These are phyloP conservation scores for Achlya flavicornis DNA, from an alignment of 2,888 invertebrate genomes.

Conservation along the genomic window DNA sequence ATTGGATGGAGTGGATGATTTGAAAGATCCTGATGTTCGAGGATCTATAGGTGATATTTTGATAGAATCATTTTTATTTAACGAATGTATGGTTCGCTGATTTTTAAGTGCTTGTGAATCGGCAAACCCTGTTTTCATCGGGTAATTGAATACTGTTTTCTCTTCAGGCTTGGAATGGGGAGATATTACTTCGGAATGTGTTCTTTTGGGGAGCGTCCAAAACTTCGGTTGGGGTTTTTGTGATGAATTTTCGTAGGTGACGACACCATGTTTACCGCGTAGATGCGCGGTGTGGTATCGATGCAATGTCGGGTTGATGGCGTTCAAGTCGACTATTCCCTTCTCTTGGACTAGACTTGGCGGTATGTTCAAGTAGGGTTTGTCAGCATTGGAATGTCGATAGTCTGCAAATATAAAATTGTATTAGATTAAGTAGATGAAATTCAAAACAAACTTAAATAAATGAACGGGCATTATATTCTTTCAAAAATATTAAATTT, in stretches of 20 bases:
- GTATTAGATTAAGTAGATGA: conserved; percentile 8
- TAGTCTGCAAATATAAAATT: conserved; percentile 77
- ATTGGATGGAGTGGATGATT: conserved; percentile 87
- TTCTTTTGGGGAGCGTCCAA: conserved; percentile 84
- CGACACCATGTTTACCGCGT: conserved; percentile 63
- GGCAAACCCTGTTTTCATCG: conserved; percentile 40
- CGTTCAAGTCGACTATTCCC: conserved; percentile 56
- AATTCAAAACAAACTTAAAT: conserved; percentile 12
- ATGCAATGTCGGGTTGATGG: conserved; percentile 60
- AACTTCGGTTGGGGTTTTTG: conserved; percentile 75
- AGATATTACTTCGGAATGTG: conserved; percentile 44
- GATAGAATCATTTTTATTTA: conserved; percentile 69
- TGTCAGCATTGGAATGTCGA: conserved; percentile 87
- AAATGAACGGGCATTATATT: not conserved
- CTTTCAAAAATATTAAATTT: not conserved
- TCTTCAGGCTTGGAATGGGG: conserved; percentile 36
- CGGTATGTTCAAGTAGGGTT: conserved; percentile 63
- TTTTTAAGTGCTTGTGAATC: conserved; percentile 33
- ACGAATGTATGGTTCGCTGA: conserved; percentile 31
- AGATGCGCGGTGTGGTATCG: conserved; percentile 66
- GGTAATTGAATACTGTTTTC: conserved; percentile 46
- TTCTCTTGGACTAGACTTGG: conserved; percentile 53
- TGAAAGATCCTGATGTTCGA: conserved; percentile 83
- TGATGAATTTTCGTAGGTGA: conserved; percentile 56
- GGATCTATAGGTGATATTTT: conserved; percentile 88